Evolutionary conservation across 2,888 invertebrate species (phyloP), one percentile per base, ranked within the genome.

Genomic region (Teleogryllus oceanicus): DNA sequence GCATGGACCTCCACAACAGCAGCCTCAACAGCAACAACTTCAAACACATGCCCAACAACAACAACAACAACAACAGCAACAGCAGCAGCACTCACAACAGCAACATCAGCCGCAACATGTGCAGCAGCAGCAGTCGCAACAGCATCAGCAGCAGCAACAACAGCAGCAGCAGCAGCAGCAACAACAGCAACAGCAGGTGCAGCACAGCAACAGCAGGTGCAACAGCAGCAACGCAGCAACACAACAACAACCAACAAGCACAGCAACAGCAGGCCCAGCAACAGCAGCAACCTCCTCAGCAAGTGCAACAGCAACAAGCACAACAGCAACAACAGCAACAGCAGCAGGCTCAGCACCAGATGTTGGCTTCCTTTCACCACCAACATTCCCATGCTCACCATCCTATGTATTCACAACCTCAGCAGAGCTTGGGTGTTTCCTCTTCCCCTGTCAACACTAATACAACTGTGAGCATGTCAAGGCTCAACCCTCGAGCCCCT

Each of bases 401-500:
- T 37, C 79, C 79, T 11, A 74, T 78, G 78, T 80, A 78, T 74
- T 80, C 78, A 16, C 80, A 82, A 50, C 77, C 80, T 49, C 81
- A 81, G 76, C 80, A 78, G 11, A 80, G 78, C 75, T 62, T 78
- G 24, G 75, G 75, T 51, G 51, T 78, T 49, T 77, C 77, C 20
- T 51, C 80, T n/a, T 49, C 78, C 75, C 78, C 77, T 20, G 76
- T 76, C 49, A 80, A 79, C 74, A 80, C 81, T 13, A 82, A 81
- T 82, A 88, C 89, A 50, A 88, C 89, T 24, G 89, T 90, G 81
- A 89, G 88, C 79, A 90, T 90, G 88, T 92, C 92, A 75, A 90
- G 94, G 80, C 88, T 95, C 75, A 96, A 95, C 87, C 94, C 94
- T 0, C 92, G 94, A 84, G 94, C 94, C 8, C 94, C 94, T 0